Percentiles rank a stretch among this genome's conserved stretches.
These are phyloP conservation scores for Tursiops truncatus DNA, from an alignment of 2,113 vertebrate species.

Conservation along the genomic window DNA sequence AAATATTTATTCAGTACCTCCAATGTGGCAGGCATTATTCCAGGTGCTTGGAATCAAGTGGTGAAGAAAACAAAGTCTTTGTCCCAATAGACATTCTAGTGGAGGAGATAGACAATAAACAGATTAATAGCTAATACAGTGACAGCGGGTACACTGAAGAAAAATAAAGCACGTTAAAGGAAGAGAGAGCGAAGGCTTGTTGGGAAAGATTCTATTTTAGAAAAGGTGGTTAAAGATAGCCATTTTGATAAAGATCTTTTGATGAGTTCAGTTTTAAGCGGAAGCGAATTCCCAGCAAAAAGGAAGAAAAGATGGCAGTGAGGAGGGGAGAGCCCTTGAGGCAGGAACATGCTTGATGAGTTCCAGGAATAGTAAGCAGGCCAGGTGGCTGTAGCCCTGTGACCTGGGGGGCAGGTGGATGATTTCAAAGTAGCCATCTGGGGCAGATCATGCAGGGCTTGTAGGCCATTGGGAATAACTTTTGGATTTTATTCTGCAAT, in stretches of 20 bases:
- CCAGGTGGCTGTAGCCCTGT: neutral
- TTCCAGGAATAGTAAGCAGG: neutral
- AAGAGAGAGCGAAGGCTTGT: neutral
- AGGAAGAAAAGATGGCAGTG: neutral
- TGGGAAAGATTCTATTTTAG: neutral
- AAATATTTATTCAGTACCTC: conserved; percentile 1
- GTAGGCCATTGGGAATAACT: neutral
- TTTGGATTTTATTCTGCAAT: neutral
- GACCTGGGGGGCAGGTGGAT: neutral
- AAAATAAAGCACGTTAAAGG: neutral
- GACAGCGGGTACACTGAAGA: neutral
- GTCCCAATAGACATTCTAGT: neutral
- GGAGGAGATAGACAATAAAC: neutral
- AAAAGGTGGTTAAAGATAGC: neutral
- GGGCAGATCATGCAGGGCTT: neutral
- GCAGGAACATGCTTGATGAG: neutral
- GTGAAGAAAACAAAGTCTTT: conserved; percentile 17
- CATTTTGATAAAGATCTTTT: conserved; percentile 1
- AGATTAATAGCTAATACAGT: neutral
- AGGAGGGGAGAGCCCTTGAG: neutral
- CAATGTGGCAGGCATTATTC: neutral
- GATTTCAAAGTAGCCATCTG: neutral
- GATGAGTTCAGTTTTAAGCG: neutral
- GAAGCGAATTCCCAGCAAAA: neutral
- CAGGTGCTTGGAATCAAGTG: conserved; percentile 10